Conservation (phyloP, 37 sponge, comb jelly and placozoan genomes). For the Aplysina aerophoba region DNA sequence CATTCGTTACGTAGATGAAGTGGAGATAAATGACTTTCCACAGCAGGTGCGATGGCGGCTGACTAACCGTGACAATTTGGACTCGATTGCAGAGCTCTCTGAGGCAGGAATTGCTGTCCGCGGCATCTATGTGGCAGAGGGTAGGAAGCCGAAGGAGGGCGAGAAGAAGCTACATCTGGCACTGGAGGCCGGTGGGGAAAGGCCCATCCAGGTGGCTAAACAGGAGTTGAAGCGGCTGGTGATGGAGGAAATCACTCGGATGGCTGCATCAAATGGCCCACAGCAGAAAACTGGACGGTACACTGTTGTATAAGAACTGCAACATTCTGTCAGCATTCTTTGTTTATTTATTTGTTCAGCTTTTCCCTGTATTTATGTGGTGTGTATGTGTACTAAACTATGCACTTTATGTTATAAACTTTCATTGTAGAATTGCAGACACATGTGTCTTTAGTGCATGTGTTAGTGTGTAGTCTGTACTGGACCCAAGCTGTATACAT, state of each 20-base stretch:
- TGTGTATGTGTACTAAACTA: background rate
- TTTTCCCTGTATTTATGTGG: too few species aligned
- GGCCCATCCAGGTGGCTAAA: constrained; percentile 87
- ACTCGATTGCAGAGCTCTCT: constrained; percentile 86
- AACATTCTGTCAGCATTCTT: background rate
- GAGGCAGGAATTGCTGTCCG: constrained; percentile 91
- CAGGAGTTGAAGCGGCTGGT: constrained; percentile 93
- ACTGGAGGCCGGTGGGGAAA: constrained; percentile 87
- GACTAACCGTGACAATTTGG: constrained; percentile 87
- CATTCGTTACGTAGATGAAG: constrained; percentile 81
- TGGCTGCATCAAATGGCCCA: constrained; percentile 53
- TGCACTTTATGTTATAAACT: background rate
- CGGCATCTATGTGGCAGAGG: constrained; percentile 86
- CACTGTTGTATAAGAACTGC: constrained; percentile 55
- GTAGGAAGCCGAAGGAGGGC: constrained; percentile 72
- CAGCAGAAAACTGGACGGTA: constrained; percentile 71
- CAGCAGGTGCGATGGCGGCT: constrained; percentile 91
- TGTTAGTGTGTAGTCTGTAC: too few species aligned
- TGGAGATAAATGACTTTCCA: constrained; percentile 97
- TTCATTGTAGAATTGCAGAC: background rate
- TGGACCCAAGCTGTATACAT: too few species aligned
- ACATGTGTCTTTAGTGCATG: background rate
- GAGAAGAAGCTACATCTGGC: constrained; percentile 82
- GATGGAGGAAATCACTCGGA: constrained; percentile 87
- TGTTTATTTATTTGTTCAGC: too few species aligned